Conservation (phyloP, 2,888 invertebrate genomes). For the Troides aeacus region DNA sequence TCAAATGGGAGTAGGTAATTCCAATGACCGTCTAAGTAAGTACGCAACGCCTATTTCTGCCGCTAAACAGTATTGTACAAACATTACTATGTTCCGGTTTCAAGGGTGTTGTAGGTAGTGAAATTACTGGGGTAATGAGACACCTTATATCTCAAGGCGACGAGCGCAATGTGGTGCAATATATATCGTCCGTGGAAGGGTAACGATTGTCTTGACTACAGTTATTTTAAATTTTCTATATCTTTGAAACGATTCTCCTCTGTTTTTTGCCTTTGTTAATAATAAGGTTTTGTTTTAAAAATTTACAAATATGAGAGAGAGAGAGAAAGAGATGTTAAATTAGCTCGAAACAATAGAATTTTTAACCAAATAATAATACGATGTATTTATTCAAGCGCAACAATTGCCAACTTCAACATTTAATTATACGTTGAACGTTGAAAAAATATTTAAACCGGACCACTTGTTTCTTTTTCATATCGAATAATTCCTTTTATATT, state of each 20-base stretch:
- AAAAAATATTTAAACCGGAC: slow-evolving; percentile 6
- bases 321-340: neutral
- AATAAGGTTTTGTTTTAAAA: too few relatives aligned
- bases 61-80: too few relatives aligned
- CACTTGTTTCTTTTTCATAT: slow-evolving; percentile 8
- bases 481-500: neutral
- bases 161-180: too few relatives aligned
- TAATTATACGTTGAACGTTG: slow-evolving; percentile 10
- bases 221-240: neutral
- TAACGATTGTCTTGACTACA: neutral
- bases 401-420: slow-evolving; percentile 3
- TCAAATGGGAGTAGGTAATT: too few relatives aligned
- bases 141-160: too few relatives aligned
- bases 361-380: neutral
- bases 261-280: too few relatives aligned
- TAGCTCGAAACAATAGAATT: neutral
- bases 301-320: neutral
- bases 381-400: slow-evolving; percentile 8
- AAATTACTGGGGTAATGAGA: too few relatives aligned
- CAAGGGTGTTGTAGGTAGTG: too few relatives aligned
- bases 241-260: neutral
- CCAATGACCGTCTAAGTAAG: too few relatives aligned
- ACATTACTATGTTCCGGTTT: too few relatives aligned
- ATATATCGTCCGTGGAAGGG: too few relatives aligned
- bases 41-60: too few relatives aligned